phyloP scores from a whole-genome alignment of 2,797 vertebrate species.

The Eremophila alpestris region DNA sequence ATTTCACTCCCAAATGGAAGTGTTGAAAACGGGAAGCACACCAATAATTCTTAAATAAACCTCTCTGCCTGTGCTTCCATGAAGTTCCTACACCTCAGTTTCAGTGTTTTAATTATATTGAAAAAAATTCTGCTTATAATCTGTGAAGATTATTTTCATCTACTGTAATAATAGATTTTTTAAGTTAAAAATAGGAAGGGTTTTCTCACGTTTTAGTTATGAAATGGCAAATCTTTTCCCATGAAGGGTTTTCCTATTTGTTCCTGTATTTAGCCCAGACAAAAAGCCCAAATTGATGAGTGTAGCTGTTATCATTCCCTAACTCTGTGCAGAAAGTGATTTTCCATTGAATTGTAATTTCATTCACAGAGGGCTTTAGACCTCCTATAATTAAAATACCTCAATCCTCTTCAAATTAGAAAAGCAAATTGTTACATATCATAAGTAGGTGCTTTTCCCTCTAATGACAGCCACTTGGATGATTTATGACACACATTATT shows the following conservation, averaged over 20 bases:
- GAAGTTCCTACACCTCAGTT: neutral
- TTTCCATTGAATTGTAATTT: constrained; percentile 72
- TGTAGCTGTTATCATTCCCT: constrained; percentile 64
- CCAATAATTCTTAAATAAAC: constrained; percentile 36
- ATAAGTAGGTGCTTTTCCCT: constrained; percentile 82
- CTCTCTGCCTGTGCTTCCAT: neutral
- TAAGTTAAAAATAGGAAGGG: neutral
- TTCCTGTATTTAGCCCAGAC: constrained; percentile 13
- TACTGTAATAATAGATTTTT: neutral
- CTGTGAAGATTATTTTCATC: neutral
- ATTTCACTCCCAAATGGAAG: constrained; percentile 59
- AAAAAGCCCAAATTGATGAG: constrained; percentile 68
- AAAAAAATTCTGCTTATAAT: neutral
- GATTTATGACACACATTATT: constrained; percentile 84
- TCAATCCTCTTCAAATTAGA: constrained; percentile 83
- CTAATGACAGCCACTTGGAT: constrained; percentile 82
- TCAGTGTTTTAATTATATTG: neutral
- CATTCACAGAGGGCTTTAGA: constrained; percentile 73
- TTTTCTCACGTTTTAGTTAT: neutral
- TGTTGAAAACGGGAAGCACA: constrained; percentile 46
- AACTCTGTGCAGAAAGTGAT: constrained; percentile 67
- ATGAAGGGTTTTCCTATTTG: neutral
- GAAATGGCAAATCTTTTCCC: neutral
- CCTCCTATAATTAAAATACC: constrained; percentile 82
- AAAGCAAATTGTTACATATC: constrained; percentile 87